A percentile compares a stretch with the other conserved stretches of the same genome.
These are phyloP conservation scores for Siniperca undulata DNA, from an alignment of 2,797 vertebrate species.

Conservation along the genomic window DNA sequence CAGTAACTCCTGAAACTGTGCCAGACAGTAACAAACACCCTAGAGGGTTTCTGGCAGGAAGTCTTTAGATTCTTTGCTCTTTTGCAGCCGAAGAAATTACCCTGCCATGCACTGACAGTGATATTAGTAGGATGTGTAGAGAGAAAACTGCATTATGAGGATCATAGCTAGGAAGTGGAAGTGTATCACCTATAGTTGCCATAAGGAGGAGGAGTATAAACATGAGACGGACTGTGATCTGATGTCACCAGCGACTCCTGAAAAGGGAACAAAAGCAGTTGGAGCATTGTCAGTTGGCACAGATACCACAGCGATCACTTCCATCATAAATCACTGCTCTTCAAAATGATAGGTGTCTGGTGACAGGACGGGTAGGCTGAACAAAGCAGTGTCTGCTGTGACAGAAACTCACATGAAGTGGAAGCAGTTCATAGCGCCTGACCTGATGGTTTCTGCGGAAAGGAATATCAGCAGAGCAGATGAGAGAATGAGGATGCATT, in stretches of 20 bases:
- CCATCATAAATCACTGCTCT: slow-evolving; percentile 79
- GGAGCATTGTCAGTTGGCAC: slow-evolving; percentile 70
- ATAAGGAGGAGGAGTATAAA: slow-evolving; percentile 53
- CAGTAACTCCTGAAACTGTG: slow-evolving; percentile 67
- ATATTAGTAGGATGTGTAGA: slow-evolving; percentile 37
- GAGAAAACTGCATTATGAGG: slow-evolving; percentile 20
- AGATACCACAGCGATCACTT: slow-evolving; percentile 89
- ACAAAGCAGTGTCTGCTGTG: slow-evolving; percentile 68
- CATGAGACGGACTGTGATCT: slow-evolving; percentile 54
- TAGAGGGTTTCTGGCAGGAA: slow-evolving; percentile 62
- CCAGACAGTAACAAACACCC: slow-evolving; percentile 73
- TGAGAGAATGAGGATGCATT: slow-evolving; percentile 15
- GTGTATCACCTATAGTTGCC: slow-evolving; percentile 50
- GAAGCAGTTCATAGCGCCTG: slow-evolving; percentile 17
- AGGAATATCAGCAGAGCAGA: slow-evolving; percentile 23
- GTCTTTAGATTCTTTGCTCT: slow-evolving; percentile 59
- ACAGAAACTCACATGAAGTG: slow-evolving; percentile 59
- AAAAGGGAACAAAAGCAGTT: slow-evolving; percentile 66
- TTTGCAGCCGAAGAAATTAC: slow-evolving; percentile 49
- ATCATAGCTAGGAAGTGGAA: slow-evolving; percentile 28
- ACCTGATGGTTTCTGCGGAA: slow-evolving; percentile 37
- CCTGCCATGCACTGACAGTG: slow-evolving; percentile 45
- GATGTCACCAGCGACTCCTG: slow-evolving; percentile 64
- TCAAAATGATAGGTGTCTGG: slow-evolving; percentile 81
- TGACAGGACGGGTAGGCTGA: slow-evolving; percentile 76